Evolutionary conservation across 2,888 invertebrate genomes (phyloP), one percentile per base, ranked within the genome.

Genomic region (Sturmia bella): DNA sequence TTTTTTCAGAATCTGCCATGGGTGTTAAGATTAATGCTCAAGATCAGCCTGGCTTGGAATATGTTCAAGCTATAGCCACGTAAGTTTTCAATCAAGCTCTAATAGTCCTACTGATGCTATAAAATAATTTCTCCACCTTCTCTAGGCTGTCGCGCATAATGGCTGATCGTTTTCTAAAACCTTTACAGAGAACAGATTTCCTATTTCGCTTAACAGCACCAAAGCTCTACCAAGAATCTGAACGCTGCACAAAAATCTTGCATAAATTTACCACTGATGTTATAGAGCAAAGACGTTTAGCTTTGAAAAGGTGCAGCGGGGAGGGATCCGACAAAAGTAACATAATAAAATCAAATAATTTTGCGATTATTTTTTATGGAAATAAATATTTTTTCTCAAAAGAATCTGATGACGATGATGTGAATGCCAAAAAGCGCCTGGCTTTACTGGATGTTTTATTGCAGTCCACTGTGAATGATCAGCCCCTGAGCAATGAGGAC

Each of bases 31-130:
- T 87, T 3, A 83, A 87, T 83, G 87, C 87, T 0, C 96, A 96
- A 88, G 73, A 68, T 2, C 50, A 84, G 56, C 70, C 91, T 3
- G 92, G 94, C 64, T 93, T 94, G 1, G 92, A 93, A 85, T 96
- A 96, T 87, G 95, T 95, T 0, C 91, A 92, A 86, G 93, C 94
- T n/a, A 94, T 96, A 45, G 93, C 93, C 87, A 92, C 92, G 95
- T 95, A 91, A 86, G 39, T 57, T 57, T 39, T 37, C 12, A 13
- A 19, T 57, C 13, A 3, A 19, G 13, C 37, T 57, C 1, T 24
- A n/a, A n/a, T n/a, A 11, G 13, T 9, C 2, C 11, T 24, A 17
- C 1, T 48, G 7, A 12, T 63, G 4, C 7, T 9, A 3, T 15
- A 6, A 27, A 37, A 41, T 7, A 24, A 17, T 32, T 12, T 21